Evolutionary conservation across 2,797 vertebrate genomes (phyloP), one percentile per base, ranked within the genome.

Genomic region (Periparus ater): DNA sequence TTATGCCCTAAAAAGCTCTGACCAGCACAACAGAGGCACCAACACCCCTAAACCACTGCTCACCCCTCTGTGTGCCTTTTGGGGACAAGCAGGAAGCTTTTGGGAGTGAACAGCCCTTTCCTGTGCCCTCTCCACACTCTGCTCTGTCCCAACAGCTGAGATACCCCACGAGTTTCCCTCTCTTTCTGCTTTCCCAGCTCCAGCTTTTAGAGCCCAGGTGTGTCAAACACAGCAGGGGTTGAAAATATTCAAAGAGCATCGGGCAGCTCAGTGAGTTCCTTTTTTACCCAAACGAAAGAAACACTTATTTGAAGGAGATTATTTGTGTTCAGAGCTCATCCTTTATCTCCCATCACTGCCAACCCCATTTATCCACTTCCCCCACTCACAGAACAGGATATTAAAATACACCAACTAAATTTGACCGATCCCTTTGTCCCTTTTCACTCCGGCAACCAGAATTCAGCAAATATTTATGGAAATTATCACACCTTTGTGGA

Each of bases 51-150:
- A 68, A 65, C 8, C 2, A 2, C 20, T 0, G 1, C 29, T 77
- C 10, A 4, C 3, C 14, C 12, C 7, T 2, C 11, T 0, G 0
- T 7, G 5, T 19, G 20, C 16, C 18, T 67, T 79, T 2, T 72
- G 77, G 36, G 63, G 55, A 44, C n/a, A 30, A 44, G 29, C 2
- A 10, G 40, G 77, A 30, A 84, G 26, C 7, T 80, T 80, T 67
- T 1, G 7, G 61, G 16, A 30, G 10, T 34, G 42, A 61, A 25
- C 29, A 27, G n/a, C 26, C 40, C 44, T 62, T 40, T 53, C 6
- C 45, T 50, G 38, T 63, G 50, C 8, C 40, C 21, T 82, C 30
- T 45, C 27, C 42, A 7, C 1, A 1, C 42, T 65, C 54, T 50
- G 51, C 36, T 65, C 20, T 70, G 36, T 27, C 12, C 55, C n/a